phyloP scores from a whole-genome alignment of 2,797 vertebrate species.

The Crenichthys baileyi region DNA sequence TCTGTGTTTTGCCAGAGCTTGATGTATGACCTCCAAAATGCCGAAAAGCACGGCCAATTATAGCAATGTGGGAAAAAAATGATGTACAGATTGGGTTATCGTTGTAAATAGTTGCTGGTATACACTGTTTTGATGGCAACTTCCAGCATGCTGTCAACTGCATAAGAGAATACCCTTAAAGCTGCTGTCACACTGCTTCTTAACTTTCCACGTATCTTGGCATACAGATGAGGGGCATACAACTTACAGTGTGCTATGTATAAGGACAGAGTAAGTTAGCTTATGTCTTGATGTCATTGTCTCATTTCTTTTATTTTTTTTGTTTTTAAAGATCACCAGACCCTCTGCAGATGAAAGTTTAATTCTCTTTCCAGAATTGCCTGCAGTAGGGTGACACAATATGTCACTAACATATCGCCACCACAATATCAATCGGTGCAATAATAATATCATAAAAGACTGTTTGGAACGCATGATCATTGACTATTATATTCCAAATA shows the following conservation, averaged over 20 bases:
- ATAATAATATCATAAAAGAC: not conserved
- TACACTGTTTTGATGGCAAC: conserved; percentile 57
- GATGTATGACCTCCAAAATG: conserved; percentile 70
- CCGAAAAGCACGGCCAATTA: conserved; percentile 47
- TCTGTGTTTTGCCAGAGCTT: conserved; percentile 48
- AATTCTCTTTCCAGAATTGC: not conserved
- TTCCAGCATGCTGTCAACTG: conserved; percentile 28
- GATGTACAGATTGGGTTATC: conserved; percentile 55
- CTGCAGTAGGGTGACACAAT: not conserved
- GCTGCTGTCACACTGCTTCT: conserved; percentile 5
- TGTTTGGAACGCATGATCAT: not conserved
- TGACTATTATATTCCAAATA: not conserved
- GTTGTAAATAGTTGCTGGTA: conserved; percentile 49
- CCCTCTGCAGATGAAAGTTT: not conserved
- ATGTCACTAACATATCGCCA: not conserved
- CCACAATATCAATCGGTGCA: not conserved
- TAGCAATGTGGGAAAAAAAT: conserved; percentile 32
- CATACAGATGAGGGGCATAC: not conserved
- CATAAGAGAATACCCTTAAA: not conserved
- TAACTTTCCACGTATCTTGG: not conserved
- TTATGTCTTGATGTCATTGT: not conserved
- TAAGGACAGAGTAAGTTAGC: not conserved
- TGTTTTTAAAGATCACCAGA: conserved; percentile 34
- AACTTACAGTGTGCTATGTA: not conserved
- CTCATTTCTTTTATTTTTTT: not conserved